A percentile compares a stretch with the other conserved stretches of the same genome.
These are phyloP conservation scores for Heliconius congener DNA, from an alignment of 1,140 invertebrate species.

Conservation along the genomic window DNA sequence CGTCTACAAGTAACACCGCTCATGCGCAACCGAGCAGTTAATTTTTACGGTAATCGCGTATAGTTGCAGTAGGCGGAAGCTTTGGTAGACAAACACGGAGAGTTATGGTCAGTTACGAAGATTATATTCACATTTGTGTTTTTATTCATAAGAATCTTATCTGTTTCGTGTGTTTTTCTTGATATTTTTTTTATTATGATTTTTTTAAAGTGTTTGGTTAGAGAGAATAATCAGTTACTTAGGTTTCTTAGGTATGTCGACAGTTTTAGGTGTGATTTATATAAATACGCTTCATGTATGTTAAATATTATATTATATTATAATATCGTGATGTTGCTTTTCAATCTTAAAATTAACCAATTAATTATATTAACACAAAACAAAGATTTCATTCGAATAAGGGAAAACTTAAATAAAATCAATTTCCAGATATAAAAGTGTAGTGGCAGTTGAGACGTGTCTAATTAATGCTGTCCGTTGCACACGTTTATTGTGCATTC, in stretches of 20 bases:
- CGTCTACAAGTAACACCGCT: constrained; percentile 43
- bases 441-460: constrained; percentile 12
- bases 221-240: too few species aligned
- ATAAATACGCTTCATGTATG: too few species aligned
- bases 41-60: constrained; percentile 70
- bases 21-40: constrained; percentile 57
- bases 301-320: too few species aligned
- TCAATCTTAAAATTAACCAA: constrained; percentile 34
- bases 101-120: constrained; percentile 53
- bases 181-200: not conserved
- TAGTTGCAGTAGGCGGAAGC: constrained; percentile 58
- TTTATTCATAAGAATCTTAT: not conserved
- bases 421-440: constrained; percentile 11
- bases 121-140: constrained; percentile 45
- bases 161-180: not conserved
- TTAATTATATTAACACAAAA: constrained; percentile 23
- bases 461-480: constrained; percentile 12
- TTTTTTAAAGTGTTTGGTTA: too few species aligned
- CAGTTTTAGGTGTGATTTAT: too few species aligned
- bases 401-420: constrained; percentile 7
- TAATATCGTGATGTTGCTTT: constrained; percentile 23
- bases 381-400: constrained; percentile 2
- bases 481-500: constrained; percentile 10
- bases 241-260: too few species aligned
- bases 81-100: constrained; percentile 47